Percentiles rank a stretch among this genome's conserved stretches.
Conservation (phyloP, 2,113 vertebrate species). For the Tragelaphus buxtoni region DNA sequence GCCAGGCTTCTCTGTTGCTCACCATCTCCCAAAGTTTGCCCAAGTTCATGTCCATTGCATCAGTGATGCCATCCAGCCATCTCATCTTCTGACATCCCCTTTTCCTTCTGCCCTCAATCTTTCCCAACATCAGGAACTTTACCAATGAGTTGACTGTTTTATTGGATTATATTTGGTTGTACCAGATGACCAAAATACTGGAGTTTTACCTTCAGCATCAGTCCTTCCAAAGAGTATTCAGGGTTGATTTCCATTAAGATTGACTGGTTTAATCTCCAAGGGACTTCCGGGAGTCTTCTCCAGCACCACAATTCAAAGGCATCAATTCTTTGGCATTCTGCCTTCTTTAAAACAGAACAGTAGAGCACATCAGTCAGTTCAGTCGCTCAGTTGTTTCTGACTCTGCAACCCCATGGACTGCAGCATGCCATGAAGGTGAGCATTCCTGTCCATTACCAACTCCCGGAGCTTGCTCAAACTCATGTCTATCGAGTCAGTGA, state of each 20-base stretch:
- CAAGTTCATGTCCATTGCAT: background rate
- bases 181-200: background rate
- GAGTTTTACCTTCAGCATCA: background rate
- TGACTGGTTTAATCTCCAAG: background rate
- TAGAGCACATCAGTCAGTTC: background rate
- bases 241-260: background rate
- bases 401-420: background rate
- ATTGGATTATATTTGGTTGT: too few species aligned
- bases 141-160: background rate
- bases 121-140: background rate
- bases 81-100: background rate
- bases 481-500: background rate
- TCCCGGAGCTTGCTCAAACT: accelerated
- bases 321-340: background rate
- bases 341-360: background rate
- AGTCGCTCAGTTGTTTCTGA: background rate
- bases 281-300: background rate
- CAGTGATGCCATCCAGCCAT: background rate
- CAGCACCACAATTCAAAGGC: background rate
- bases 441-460: background rate
- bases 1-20: background rate
- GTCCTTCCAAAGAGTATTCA: background rate
- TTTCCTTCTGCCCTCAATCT: background rate
- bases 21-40: background rate
- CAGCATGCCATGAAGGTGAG: background rate